phyloP scores from a whole-genome alignment of 1,140 invertebrate genomes.

The Neuroterus valhalla region DNA sequence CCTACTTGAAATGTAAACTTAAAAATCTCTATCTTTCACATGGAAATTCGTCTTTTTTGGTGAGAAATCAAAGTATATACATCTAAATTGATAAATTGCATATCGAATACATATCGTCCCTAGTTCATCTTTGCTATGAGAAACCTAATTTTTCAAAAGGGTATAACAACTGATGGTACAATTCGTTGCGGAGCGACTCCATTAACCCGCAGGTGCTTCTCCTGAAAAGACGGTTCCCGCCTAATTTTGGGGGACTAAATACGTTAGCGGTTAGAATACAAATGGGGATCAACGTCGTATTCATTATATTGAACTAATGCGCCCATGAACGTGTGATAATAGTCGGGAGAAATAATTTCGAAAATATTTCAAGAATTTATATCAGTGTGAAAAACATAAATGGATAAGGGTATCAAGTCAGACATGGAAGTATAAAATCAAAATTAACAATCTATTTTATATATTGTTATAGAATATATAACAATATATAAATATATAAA shows the following conservation, averaged over 20 bases:
- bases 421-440: no score
- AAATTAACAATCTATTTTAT: no score
- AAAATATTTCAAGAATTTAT: conserved; percentile 9
- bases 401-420: no score
- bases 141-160: not conserved
- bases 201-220: conserved; percentile 3
- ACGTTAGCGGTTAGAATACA: not conserved
- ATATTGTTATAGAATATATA: no score
- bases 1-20: no score
- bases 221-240: conserved; percentile 9
- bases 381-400: not conserved
- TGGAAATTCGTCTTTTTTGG: not conserved
- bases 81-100: no score
- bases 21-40: no score
- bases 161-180: not conserved
- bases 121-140: not conserved
- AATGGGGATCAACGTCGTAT: not conserved
- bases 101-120: no score
- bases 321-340: not conserved
- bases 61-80: not conserved
- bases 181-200: not conserved
- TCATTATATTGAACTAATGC: not conserved
- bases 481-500: no score
- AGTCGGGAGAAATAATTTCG: not conserved
- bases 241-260: not conserved